These are phyloP conservation scores for Actinernus sp. DNA, from an alignment of 92 coral and sea anemone genomes.

Conservation along the genomic window DNA sequence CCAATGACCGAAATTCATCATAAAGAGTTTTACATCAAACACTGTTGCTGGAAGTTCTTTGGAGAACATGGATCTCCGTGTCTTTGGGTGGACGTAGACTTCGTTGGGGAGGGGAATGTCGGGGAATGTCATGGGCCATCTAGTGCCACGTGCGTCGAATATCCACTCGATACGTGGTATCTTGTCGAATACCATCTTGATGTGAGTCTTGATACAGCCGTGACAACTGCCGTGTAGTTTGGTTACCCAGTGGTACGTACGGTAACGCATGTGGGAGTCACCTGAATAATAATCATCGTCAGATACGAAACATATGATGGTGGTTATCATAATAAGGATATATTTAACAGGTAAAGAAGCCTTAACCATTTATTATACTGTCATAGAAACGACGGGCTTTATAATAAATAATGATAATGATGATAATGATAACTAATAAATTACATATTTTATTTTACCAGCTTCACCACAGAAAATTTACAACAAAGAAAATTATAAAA, in stretches of 20 bases:
- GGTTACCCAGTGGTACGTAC: conserved; percentile 98
- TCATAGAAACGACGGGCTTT: no score
- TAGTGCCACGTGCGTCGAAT: conserved; percentile 98
- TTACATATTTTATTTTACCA: no score
- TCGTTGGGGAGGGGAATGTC: conserved; percentile 84
- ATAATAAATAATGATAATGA: no score
- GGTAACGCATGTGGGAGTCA: conserved; percentile 98
- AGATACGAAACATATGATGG: no score
- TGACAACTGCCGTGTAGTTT: conserved; percentile 89
- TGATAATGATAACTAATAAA: no score
- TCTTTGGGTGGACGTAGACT: conserved; percentile 85
- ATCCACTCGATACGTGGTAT: conserved; percentile 99
- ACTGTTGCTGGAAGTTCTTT: conserved; percentile 79
- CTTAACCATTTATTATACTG: no score
- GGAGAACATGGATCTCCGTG: conserved; percentile 91
- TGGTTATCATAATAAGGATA: no score
- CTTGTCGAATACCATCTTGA: conserved; percentile 90
- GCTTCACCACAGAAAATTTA: no score
- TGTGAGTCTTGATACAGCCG: conserved; percentile 92
- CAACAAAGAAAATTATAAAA: no score
- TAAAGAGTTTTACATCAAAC: conserved; percentile 80
- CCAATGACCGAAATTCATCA: conserved; percentile 99
- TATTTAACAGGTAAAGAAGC: no score
- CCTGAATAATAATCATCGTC: no score
- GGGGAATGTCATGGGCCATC: conserved; percentile 96